These are phyloP conservation scores for Timandra comae DNA, from an alignment of 2,888 invertebrate species.

Conservation along the genomic window DNA sequence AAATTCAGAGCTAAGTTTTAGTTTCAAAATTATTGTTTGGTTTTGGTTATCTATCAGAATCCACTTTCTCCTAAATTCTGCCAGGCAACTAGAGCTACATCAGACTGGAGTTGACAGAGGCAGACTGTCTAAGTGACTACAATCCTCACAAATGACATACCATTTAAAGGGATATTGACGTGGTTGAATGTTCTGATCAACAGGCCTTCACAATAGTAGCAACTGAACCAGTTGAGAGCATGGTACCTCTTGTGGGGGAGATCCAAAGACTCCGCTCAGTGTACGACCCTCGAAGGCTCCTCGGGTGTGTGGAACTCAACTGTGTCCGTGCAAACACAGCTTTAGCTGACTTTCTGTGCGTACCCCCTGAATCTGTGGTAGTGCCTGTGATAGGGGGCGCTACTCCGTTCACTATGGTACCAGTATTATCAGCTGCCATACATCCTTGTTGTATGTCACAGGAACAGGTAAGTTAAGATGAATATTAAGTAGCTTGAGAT, in stretches of 20 bases:
- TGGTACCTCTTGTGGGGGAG: slow-evolving; percentile 83
- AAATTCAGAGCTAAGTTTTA: no score
- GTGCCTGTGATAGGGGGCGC: slow-evolving; percentile 84
- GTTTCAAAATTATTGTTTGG: no score
- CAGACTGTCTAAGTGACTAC: no score
- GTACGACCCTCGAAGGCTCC: slow-evolving; percentile 56
- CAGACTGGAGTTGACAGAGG: no score
- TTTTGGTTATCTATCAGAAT: no score
- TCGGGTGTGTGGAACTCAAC: slow-evolving; percentile 84
- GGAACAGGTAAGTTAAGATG: slow-evolving; percentile 53
- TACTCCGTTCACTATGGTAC: slow-evolving; percentile 82
- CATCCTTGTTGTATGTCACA: slow-evolving; percentile 72
- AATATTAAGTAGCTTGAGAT: no score
- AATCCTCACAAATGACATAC: no score
- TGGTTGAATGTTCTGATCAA: no score
- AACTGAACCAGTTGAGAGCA: slow-evolving; percentile 80
- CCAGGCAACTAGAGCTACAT: no score
- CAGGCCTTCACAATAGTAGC: slow-evolving; percentile 62
- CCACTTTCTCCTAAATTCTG: no score
- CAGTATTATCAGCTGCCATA: slow-evolving; percentile 79
- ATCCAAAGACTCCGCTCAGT: slow-evolving; percentile 75
- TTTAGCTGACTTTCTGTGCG: slow-evolving; percentile 78
- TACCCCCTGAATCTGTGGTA: slow-evolving; percentile 77
- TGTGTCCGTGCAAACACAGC: slow-evolving; percentile 83
- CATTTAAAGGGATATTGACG: no score